Conservation (phyloP, 2,888 invertebrate species). For the Atherix ibis region DNA sequence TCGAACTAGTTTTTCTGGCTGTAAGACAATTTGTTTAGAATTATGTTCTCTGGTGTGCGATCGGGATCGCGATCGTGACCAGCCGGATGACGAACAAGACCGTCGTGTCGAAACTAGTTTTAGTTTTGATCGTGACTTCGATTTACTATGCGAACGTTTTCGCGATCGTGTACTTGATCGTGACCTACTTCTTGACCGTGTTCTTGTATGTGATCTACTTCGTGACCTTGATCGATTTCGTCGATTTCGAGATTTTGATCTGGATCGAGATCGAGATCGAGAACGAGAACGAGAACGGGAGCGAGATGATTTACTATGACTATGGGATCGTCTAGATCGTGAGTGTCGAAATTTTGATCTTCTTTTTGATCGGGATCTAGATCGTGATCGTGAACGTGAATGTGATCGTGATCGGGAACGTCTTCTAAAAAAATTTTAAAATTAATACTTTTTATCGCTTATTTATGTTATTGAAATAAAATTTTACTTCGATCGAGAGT, state of each 20-base stretch:
- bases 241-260: conserved; percentile 14
- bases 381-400: conserved; percentile 16
- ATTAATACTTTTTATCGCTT: not conserved
- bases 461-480: not conserved
- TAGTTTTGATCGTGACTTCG: conserved; percentile 16
- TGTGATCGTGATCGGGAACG: conserved; percentile 15
- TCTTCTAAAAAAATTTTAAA: conserved; percentile 12
- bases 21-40: conserved; percentile 14
- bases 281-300: conserved; percentile 4
- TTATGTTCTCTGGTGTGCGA: conserved; percentile 15
- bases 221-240: conserved; percentile 9
- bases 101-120: conserved; percentile 26
- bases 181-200: conserved; percentile 12
- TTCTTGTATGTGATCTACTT: conserved; percentile 6
- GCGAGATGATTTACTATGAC: conserved; percentile 4
- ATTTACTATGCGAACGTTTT: conserved; percentile 15
- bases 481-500: conserved; percentile 18
- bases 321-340: conserved; percentile 8
- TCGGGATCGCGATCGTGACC: conserved; percentile 20
- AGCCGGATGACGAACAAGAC: conserved; percentile 20
- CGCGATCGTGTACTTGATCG: conserved; percentile 16
- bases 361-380: conserved; percentile 14
- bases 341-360: conserved; percentile 8
- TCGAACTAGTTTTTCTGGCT: conserved; percentile 24
- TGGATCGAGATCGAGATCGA: conserved; percentile 16